A percentile compares a stretch with the other conserved stretches of the same genome.
Conservation (phyloP, 2,113 vertebrate species). For the Sylvietta virens region DNA sequence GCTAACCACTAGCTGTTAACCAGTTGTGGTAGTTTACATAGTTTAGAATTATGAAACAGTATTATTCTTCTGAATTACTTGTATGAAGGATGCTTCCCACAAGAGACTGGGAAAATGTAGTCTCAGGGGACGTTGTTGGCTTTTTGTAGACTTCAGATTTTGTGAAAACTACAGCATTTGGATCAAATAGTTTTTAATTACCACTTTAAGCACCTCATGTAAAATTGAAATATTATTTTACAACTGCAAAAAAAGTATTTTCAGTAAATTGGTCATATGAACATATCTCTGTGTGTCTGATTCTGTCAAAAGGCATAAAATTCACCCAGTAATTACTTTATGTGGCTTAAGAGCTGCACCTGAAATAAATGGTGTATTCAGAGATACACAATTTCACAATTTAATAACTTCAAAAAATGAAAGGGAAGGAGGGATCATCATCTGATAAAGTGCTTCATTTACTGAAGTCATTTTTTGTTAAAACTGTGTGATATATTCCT, state of each 20-base stretch:
- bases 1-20: not conserved
- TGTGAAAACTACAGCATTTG: not conserved
- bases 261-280: not conserved
- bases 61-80: not conserved
- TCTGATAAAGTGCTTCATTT: not conserved
- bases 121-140: not conserved
- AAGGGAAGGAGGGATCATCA: fast-evolving
- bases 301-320: not conserved
- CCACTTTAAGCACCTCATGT: not conserved
- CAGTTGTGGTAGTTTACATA: not conserved
- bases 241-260: not conserved
- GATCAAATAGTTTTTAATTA: not conserved
- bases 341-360: not conserved
- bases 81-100: not conserved
- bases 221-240: not conserved
- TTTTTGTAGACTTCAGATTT: not conserved
- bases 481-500: not conserved
- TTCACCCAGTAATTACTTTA: not conserved
- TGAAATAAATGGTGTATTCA: not conserved
- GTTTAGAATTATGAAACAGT: not conserved
- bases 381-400: not conserved
- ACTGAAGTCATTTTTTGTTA: not conserved
- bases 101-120: not conserved
- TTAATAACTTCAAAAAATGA: not conserved
- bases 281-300: not conserved